A percentile compares a stretch with the other conserved stretches of the same genome.
These are phyloP conservation scores for Habroteleia sp. DNA, from an alignment of 2,888 invertebrate genomes.

Conservation along the genomic window DNA sequence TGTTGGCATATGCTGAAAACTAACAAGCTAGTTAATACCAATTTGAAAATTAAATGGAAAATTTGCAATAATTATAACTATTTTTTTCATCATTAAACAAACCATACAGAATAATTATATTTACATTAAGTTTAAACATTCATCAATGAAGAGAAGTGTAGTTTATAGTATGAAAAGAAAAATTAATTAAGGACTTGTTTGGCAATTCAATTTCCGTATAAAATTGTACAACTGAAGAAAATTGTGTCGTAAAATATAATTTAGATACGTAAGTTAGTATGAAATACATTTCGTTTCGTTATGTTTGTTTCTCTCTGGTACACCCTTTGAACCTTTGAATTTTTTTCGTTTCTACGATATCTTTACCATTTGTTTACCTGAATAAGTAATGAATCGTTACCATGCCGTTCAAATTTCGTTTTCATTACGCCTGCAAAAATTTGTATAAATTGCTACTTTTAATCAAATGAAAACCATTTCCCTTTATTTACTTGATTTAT, in stretches of 20 bases:
- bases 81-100: background rate
- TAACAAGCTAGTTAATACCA: no score
- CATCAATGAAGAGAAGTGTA: background rate
- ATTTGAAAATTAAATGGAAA: no score
- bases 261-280: conserved; percentile 1
- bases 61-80: no score
- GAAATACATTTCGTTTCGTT: background rate
- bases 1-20: no score
- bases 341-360: background rate
- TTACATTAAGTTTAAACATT: background rate
- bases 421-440: no score
- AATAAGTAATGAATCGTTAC: background rate
- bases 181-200: conserved; percentile 12
- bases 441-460: no score
- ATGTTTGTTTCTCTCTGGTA: background rate
- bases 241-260: conserved; percentile 1
- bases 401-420: background rate
- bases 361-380: background rate
- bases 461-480: no score
- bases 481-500: no score
- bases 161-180: background rate
- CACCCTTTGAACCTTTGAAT: background rate
- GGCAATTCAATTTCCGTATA: background rate
- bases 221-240: background rate
- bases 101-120: background rate